Evolutionary conservation across 1,140 invertebrate species (phyloP).

Genomic region (Dolichoris vasculosae): DNA sequence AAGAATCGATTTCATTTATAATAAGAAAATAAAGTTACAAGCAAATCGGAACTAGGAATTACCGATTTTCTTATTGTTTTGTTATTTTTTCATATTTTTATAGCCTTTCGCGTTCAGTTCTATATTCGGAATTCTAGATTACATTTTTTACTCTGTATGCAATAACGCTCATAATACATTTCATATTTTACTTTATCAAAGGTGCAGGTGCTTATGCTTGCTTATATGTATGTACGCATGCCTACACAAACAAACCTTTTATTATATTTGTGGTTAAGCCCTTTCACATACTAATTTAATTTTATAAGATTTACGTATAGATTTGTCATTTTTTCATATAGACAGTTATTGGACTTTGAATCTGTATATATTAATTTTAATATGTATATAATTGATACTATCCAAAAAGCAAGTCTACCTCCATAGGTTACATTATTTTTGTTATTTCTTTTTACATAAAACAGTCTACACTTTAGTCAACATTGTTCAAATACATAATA

Average conservation of each 20-base stretch:
- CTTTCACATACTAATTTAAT: slow-evolving; percentile 30
- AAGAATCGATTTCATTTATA: slow-evolving; percentile 46
- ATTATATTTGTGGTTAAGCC: slow-evolving; percentile 33
- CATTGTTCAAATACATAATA: slow-evolving; percentile 1
- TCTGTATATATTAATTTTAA: not conserved
- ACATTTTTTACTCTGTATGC: slow-evolving; percentile 20
- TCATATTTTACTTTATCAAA: not conserved
- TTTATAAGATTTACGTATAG: slow-evolving; percentile 38
- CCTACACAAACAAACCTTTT: not conserved
- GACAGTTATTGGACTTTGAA: not conserved
- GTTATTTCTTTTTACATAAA: not conserved
- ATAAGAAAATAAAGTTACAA: slow-evolving; percentile 50
- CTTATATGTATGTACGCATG: not conserved
- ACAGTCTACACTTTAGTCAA: not conserved
- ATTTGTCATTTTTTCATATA: slow-evolving; percentile 14
- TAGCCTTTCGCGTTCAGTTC: slow-evolving; percentile 18
- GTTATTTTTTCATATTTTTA: slow-evolving; percentile 8
- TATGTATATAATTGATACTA: not conserved
- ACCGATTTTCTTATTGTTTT: slow-evolving; percentile 33
- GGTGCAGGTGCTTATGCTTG: not conserved
- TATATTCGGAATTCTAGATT: not conserved
- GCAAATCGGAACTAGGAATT: slow-evolving; percentile 43
- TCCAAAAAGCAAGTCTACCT: not conserved
- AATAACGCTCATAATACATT: not conserved
- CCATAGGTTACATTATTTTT: not conserved